phyloP scores from a whole-genome alignment of 2,113 vertebrate species.

The Paracanthobrama guichenoti region DNA sequence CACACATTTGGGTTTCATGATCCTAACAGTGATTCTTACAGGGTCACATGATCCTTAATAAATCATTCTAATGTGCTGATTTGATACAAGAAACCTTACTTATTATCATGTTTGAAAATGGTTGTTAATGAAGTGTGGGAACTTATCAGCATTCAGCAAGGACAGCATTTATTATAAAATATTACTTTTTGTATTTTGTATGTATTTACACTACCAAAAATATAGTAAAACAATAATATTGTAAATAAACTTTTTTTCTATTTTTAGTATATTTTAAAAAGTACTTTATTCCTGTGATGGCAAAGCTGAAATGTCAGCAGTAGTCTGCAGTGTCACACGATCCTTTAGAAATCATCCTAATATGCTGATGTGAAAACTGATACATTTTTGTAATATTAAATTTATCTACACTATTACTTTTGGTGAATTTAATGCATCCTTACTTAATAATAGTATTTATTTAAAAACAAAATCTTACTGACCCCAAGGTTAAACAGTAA shows the following conservation, averaged over 20 bases:
- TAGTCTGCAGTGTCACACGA: too few relatives aligned
- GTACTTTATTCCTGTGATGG: too few relatives aligned
- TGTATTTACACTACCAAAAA: not conserved
- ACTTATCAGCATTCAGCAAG: not conserved
- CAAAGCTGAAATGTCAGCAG: too few relatives aligned
- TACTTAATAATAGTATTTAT: not conserved
- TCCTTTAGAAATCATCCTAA: too few relatives aligned
- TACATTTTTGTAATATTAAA: not conserved
- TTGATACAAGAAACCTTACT: not conserved
- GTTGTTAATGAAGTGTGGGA: not conserved
- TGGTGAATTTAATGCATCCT: not conserved
- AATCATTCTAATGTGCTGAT: not conserved
- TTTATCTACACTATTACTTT: not conserved
- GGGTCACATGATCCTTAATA: not conserved
- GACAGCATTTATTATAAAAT: not conserved
- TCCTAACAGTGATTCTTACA: not conserved
- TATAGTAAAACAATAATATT: too few relatives aligned
- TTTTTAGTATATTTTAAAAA: too few relatives aligned
- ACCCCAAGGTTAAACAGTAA: too few relatives aligned
- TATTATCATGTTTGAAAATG: not conserved
- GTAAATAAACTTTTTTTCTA: too few relatives aligned
- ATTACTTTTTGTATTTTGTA: not conserved
- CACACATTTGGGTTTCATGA: not conserved
- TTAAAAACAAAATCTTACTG: not conserved
- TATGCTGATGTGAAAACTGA: not conserved